Base-by-base conservation (phyloP, 2,888 invertebrate genomes). In the Troides helena region DNA sequence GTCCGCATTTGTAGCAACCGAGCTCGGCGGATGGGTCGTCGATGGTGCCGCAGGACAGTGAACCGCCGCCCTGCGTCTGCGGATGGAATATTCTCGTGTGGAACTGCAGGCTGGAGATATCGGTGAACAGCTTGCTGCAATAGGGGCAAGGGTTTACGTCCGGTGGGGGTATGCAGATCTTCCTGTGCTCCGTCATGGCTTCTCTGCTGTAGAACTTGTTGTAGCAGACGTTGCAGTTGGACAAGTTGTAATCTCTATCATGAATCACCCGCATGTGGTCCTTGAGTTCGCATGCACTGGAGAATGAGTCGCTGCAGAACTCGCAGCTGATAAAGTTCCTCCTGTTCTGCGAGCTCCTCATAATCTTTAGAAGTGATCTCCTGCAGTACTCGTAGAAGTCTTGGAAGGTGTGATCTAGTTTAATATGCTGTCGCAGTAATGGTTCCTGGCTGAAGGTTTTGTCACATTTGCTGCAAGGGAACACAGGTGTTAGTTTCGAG, bases 81-180 rank as follows among this genome's bases (percentile, higher is more conserved):
- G 89, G 88, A 67, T 91, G 90, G 56, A 91, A 91, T 0, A 89
- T 88, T 56, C 83, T 75, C 0, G 77, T 81, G 57, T 91, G 91
- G 59, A 91, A 90, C 25, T 89, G 84, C 6, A 90, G 74, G 56
- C 91, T 90, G 0, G 84, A 83, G 0, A 85, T 75, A 56, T 87
- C 89, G 0, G 89, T 90, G 69, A 91, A 91, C 0, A 90, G 72
- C 65, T 87, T 89, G 5, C 90, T 89, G 50, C 90, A 91, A 7
- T 85, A 78, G 2, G 78, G 81, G 72, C 90, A 91, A 17, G 80
- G 71, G 62, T 89, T 82, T 0, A 83, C 88, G 30, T 86, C 77
- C 0, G 78, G 74, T 0, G 91, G 91, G 0, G 87, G 86, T 0
- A 86, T 14, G 61, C 90, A 91, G 0, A 78, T 74, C 68, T 80